Percentiles rank a stretch among this genome's conserved stretches.
These are phyloP conservation scores for Casuarius casuarius DNA, from an alignment of 2,113 vertebrate species.

Conservation along the genomic window DNA sequence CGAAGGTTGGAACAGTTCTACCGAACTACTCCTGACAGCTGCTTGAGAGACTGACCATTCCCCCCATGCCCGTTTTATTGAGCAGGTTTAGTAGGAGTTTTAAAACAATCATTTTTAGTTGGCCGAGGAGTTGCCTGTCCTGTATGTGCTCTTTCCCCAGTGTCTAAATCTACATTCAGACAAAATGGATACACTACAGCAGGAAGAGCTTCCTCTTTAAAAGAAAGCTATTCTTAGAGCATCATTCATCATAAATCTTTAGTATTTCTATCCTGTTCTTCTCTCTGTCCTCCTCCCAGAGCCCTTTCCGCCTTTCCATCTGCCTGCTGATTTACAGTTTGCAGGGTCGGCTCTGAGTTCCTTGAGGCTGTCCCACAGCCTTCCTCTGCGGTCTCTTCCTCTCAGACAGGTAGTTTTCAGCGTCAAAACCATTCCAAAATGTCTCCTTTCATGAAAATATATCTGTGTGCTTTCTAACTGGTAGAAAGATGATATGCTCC, in stretches of 20 bases:
- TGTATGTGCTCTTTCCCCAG: neutral
- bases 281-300: neutral
- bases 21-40: neutral
- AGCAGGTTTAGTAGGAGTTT: neutral
- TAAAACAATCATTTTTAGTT: neutral
- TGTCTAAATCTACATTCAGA: neutral
- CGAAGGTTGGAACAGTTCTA: neutral
- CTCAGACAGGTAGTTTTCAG: neutral
- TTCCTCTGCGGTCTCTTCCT: neutral
- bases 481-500: constrained; percentile 40
- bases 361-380: neutral
- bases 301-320: neutral
- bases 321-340: neutral
- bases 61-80: neutral
- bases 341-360: neutral
- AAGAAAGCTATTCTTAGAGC: constrained; percentile 27
- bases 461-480: neutral
- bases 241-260: constrained; percentile 1
- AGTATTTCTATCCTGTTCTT: neutral
- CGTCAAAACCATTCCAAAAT: neutral
- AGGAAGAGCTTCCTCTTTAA: constrained; percentile 34
- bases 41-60: neutral
- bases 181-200: neutral
- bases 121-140: neutral
- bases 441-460: neutral